Evolutionary conservation across 1,140 invertebrate genomes (phyloP).

Genomic region (Antheraea pernyi): DNA sequence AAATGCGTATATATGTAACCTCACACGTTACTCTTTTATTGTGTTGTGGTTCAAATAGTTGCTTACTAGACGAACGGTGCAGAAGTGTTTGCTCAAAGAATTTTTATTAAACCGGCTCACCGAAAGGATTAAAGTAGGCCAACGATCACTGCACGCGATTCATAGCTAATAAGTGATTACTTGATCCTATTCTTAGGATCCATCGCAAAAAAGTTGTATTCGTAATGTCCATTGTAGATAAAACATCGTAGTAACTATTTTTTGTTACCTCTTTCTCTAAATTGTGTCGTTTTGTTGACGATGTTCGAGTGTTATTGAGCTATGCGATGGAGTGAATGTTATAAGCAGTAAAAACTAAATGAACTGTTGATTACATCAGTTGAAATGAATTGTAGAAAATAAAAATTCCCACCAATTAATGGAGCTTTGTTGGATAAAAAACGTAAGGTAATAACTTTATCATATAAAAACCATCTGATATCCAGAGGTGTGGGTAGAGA

Average conservation of each 20-base stretch:
- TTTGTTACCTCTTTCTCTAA: not conserved
- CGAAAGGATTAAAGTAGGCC: conserved; percentile 45
- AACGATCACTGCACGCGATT: conserved; percentile 46
- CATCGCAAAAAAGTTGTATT: conserved; percentile 20
- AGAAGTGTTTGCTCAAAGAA: conserved; percentile 29
- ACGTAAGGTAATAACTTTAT: not conserved
- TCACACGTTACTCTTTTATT: not conserved
- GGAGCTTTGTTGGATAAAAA: not conserved
- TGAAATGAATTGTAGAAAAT: conserved; percentile 1
- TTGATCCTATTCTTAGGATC: conserved; percentile 34
- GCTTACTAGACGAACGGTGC: conserved; percentile 16
- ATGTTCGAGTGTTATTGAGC: not conserved
- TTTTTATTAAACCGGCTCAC: conserved; percentile 36
- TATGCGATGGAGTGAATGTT: not conserved
- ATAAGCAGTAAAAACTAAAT: not conserved
- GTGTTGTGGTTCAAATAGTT: not conserved
- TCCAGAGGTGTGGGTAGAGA: not conserved
- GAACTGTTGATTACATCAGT: not conserved
- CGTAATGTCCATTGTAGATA: not conserved
- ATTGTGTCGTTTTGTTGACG: not conserved
- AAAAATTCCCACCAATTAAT: not conserved
- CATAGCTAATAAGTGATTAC: conserved; percentile 17
- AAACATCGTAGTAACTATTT: conserved; percentile 5
- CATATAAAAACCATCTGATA: not conserved
- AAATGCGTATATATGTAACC: not conserved